Conservation (phyloP, 2,888 invertebrate species). For the Tubiluchus corallicola region DNA sequence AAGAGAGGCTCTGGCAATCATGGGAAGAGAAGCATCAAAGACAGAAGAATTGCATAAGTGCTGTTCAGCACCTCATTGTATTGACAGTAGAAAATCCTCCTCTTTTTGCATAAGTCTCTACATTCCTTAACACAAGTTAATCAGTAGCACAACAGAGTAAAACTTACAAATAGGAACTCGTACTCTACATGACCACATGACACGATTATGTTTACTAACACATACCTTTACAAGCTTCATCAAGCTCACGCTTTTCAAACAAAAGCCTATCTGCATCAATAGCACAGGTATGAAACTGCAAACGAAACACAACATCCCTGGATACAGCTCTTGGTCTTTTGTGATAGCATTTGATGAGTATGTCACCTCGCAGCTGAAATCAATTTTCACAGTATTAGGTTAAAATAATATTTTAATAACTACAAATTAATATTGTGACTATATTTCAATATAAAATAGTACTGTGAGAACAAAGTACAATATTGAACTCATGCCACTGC, state of each 20-base stretch:
- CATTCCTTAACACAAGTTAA: too few relatives aligned
- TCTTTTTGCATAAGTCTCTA: too few relatives aligned
- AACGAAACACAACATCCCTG: constrained; percentile 56
- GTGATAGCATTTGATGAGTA: constrained; percentile 75
- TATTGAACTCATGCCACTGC: too few relatives aligned
- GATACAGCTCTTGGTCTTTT: constrained; percentile 30
- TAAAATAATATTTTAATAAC: neutral
- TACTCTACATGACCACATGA: constrained; percentile 4
- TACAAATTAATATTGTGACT: neutral
- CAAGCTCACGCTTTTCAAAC: constrained; percentile 67
- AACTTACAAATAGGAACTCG: too few relatives aligned
- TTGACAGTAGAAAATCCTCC: too few relatives aligned
- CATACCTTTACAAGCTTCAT: constrained; percentile 60
- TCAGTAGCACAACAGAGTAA: too few relatives aligned
- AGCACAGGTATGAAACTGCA: constrained; percentile 87
- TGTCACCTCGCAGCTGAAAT: constrained; percentile 64
- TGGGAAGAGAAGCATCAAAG: too few relatives aligned
- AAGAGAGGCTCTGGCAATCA: too few relatives aligned
- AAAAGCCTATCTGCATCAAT: constrained; percentile 61
- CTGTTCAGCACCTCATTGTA: too few relatives aligned
- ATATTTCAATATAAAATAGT: too few relatives aligned
- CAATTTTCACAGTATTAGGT: constrained; percentile 23
- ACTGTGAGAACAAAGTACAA: too few relatives aligned
- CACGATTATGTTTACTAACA: constrained; percentile 2
- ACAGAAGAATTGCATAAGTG: too few relatives aligned